Percentiles rank a stretch among this genome's conserved stretches.
phyloP scores from a whole-genome alignment of 2,888 invertebrate species.

The Lithophane semibrunnea region DNA sequence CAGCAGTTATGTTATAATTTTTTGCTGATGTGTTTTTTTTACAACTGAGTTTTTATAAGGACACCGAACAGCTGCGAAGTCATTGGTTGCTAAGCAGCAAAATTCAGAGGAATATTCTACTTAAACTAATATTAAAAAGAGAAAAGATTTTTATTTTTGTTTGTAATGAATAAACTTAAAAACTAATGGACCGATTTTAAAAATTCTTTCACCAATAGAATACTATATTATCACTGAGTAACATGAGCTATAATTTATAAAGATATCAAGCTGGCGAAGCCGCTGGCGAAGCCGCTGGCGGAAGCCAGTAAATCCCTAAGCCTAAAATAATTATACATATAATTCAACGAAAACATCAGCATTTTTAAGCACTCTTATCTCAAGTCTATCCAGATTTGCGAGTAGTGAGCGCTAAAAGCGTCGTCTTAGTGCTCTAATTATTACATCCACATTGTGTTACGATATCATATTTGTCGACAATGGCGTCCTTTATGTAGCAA shows the following conservation, averaged over 20 bases:
- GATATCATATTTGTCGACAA: slow-evolving; percentile 90
- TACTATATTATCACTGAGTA: no score
- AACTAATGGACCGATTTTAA: no score
- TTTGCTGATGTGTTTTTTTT: not conserved
- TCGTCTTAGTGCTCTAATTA: slow-evolving; percentile 85
- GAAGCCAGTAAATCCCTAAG: no score
- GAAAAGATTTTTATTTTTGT: no score
- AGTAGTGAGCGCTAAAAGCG: slow-evolving; percentile 64
- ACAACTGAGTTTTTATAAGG: not conserved
- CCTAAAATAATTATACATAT: no score
- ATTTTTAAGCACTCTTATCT: slow-evolving; percentile 31
- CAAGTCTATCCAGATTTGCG: slow-evolving; percentile 35
- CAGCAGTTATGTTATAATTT: no score
- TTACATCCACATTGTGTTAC: slow-evolving; percentile 88
- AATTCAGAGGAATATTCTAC: not conserved
- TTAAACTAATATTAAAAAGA: no score
- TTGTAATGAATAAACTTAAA: no score
- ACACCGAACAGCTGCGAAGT: not conserved
- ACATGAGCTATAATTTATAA: no score
- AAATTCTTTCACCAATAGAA: no score
- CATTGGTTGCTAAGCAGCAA: not conserved
- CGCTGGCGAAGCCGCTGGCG: no score
- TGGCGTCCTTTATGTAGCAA: slow-evolving; percentile 90
- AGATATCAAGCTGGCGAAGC: no score
- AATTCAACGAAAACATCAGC: not conserved